Conservation (phyloP, 2,888 invertebrate species). For the Tiliacea aurago region DNA sequence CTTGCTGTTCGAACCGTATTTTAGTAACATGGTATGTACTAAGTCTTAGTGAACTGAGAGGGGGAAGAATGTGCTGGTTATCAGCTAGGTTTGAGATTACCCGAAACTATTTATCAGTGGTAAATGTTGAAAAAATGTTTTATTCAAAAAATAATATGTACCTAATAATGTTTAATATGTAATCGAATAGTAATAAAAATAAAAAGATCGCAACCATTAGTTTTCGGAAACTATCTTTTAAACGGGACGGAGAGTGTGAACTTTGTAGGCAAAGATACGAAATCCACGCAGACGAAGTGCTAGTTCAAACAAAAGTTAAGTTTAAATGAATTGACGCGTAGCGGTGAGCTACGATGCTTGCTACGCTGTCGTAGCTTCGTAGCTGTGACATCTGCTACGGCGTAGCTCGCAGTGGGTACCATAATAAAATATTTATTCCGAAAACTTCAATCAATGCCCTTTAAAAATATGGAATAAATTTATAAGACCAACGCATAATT, state of each 20-base stretch:
- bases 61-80: neutral
- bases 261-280: no score
- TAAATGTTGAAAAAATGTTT: neutral
- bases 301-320: neutral
- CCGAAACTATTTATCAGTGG: neutral
- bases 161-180: no score
- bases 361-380: conserved; percentile 9
- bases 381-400: conserved; percentile 1
- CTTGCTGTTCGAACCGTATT: conserved; percentile 53
- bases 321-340: neutral
- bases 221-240: no score
- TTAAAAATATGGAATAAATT: neutral
- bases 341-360: neutral
- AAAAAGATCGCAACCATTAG: no score
- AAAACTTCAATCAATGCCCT: neutral
- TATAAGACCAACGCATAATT: neutral
- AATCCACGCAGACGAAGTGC: no score
- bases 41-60: conserved; percentile 16
- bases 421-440: conserved; percentile 1
- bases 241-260: no score
- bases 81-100: neutral
- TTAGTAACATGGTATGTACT: conserved; percentile 34
- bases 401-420: neutral
- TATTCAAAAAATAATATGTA: no score
- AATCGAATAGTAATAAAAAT: no score